Evolutionary conservation across 2,797 vertebrate genomes (phyloP).

Genomic region (Florisuga fusca): DNA sequence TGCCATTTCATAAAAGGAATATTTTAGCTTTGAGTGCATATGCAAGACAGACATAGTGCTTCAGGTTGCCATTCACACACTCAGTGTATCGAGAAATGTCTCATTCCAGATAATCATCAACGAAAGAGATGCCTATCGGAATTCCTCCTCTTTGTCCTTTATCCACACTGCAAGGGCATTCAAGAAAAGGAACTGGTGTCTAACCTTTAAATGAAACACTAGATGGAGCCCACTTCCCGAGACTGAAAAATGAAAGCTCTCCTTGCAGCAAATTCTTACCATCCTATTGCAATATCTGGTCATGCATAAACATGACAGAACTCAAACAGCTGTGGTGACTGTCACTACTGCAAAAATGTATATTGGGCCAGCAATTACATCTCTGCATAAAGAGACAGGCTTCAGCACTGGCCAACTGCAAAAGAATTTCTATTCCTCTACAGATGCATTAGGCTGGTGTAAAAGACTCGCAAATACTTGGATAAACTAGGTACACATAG

Average conservation of each 20-base stretch:
- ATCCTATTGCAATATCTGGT: not conserved
- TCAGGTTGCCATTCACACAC: not conserved
- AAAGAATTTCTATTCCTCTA: not conserved
- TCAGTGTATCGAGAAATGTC: not conserved
- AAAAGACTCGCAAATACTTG: not conserved
- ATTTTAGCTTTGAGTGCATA: not conserved
- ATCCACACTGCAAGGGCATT: slow-evolving; percentile 30
- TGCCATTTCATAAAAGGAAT: not conserved
- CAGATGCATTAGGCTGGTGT: not conserved
- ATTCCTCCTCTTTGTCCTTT: slow-evolving; percentile 20
- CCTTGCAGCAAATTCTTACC: slow-evolving; percentile 7
- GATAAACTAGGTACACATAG: not conserved
- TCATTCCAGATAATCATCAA: not conserved
- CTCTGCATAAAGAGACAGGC: not conserved
- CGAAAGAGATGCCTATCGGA: accelerated
- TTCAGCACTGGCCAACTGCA: not conserved
- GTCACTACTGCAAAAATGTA: not conserved
- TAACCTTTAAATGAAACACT: slow-evolving; percentile 69
- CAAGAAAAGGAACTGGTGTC: not conserved
- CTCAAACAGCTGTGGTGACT: slow-evolving; percentile 1
- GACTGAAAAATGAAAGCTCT: slow-evolving; percentile 21
- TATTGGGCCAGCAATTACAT: not conserved
- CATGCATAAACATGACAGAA: slow-evolving; percentile 17
- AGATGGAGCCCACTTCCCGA: slow-evolving; percentile 80
- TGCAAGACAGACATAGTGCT: not conserved